phyloP scores from a whole-genome alignment of 2,888 invertebrate species.

The Orthosia incerta region DNA sequence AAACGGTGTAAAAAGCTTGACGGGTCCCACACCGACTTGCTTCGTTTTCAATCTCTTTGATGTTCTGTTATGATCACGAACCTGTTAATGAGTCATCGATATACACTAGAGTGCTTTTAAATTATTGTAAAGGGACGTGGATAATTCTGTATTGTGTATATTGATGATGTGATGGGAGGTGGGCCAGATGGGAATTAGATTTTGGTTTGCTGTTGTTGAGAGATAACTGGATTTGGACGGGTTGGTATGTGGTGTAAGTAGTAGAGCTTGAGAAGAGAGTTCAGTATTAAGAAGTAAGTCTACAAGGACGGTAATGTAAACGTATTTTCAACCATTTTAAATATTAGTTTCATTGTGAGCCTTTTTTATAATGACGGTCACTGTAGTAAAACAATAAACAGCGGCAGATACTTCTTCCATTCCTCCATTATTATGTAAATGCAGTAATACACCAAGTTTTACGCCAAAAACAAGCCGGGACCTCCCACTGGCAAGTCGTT shows the following conservation, averaged over 20 bases:
- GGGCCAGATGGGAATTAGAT: conserved; percentile 61
- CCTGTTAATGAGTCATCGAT: conserved; percentile 77
- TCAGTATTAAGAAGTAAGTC: neutral
- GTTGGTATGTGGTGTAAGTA: conserved; percentile 4
- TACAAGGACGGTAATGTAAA: too few relatives aligned
- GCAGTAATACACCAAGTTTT: conserved; percentile 43
- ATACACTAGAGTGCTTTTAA: conserved; percentile 67
- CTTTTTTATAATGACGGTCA: neutral
- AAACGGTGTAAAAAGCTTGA: conserved; percentile 83
- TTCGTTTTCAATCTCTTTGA: conserved; percentile 73
- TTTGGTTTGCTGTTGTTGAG: conserved; percentile 41
- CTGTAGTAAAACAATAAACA: conserved; percentile 18
- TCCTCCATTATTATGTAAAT: conserved; percentile 40
- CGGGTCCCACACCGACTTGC: conserved; percentile 78
- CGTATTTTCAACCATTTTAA: neutral
- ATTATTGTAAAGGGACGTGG: conserved; percentile 71
- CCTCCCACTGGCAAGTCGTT: conserved; percentile 65
- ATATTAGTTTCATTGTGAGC: neutral
- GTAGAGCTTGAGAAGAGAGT: neutral
- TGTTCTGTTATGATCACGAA: conserved; percentile 71
- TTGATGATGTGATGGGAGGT: conserved; percentile 55
- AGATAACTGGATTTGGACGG: conserved; percentile 33
- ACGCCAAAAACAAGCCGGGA: conserved; percentile 52
- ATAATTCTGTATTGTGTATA: conserved; percentile 62
- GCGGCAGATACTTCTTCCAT: conserved; percentile 19